Percentiles rank a stretch among this genome's conserved stretches.
These are phyloP conservation scores for Deilephila porcellus DNA, from an alignment of 2,888 invertebrate species.

Conservation along the genomic window DNA sequence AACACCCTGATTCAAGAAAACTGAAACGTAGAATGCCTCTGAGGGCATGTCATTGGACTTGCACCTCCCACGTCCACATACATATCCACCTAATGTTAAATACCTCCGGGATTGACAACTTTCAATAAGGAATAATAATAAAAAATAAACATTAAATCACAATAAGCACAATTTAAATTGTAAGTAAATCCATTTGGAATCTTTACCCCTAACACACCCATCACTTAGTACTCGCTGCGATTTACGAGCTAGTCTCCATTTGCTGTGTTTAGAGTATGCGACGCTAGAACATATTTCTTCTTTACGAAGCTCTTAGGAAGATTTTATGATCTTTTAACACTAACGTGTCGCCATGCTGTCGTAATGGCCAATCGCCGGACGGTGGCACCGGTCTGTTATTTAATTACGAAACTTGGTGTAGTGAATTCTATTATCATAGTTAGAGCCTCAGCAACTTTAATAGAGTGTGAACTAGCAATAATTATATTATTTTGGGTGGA, in stretches of 20 bases:
- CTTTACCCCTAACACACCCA: slow-evolving; percentile 20
- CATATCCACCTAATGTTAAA: no score
- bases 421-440: neutral
- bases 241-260: slow-evolving; percentile 22
- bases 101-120: no score
- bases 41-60: no score
- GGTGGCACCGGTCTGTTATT: neutral
- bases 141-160: neutral
- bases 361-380: neutral
- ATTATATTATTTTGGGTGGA: no score
- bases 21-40: no score
- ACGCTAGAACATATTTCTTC: slow-evolving; percentile 5
- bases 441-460: no score
- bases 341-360: neutral
- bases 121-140: no score
- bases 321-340: slow-evolving; percentile 14
- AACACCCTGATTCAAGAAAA: no score
- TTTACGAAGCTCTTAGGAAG: slow-evolving; percentile 4
- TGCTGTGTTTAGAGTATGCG: slow-evolving; percentile 9
- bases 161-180: slow-evolving; percentile 14
- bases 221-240: slow-evolving; percentile 36
- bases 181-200: neutral
- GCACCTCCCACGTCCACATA: no score
- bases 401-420: neutral
- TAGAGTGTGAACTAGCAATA: no score